These are phyloP conservation scores for Paramormyrops kingsleyae DNA, from an alignment of 2,113 vertebrate genomes.

Conservation along the genomic window DNA sequence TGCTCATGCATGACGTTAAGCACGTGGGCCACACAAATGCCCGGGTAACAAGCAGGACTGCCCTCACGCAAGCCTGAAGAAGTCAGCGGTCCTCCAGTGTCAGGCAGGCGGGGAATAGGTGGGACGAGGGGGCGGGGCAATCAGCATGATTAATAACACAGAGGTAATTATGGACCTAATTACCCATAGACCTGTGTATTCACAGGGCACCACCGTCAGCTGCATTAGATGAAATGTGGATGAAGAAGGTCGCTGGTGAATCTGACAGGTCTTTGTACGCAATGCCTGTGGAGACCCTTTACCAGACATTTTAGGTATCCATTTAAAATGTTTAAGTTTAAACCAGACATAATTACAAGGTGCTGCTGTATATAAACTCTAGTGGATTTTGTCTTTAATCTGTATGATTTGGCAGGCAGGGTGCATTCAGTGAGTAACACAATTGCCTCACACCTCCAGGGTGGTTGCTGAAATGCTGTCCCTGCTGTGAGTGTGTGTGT, in stretches of 20 bases:
- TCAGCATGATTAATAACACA: slow-evolving; percentile 61
- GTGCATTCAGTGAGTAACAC: neutral
- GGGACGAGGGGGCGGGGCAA: slow-evolving; percentile 42
- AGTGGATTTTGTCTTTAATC: neutral
- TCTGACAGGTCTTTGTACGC: neutral
- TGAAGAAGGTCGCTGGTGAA: neutral
- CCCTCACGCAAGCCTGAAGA: neutral
- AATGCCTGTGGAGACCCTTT: neutral
- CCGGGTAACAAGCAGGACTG: slow-evolving; percentile 41
- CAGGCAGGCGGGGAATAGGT: neutral
- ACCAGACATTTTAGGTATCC: neutral
- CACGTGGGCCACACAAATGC: slow-evolving; percentile 25
- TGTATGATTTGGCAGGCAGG: neutral
- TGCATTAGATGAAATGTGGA: slow-evolving; percentile 56
- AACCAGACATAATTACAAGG: neutral
- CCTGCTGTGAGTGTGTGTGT: neutral
- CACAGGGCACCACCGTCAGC: slow-evolving; percentile 65
- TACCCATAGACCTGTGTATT: slow-evolving; percentile 62
- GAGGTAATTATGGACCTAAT: slow-evolving; percentile 74
- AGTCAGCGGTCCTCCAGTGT: neutral
- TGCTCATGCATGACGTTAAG: neutral
- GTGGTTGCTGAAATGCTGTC: neutral
- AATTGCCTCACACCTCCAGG: neutral
- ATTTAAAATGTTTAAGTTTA: neutral
- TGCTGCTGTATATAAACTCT: neutral